Percentiles rank a stretch among this genome's conserved stretches.
Conservation (phyloP, 2,888 invertebrate species). For the Bugulina stolonifera region DNA sequence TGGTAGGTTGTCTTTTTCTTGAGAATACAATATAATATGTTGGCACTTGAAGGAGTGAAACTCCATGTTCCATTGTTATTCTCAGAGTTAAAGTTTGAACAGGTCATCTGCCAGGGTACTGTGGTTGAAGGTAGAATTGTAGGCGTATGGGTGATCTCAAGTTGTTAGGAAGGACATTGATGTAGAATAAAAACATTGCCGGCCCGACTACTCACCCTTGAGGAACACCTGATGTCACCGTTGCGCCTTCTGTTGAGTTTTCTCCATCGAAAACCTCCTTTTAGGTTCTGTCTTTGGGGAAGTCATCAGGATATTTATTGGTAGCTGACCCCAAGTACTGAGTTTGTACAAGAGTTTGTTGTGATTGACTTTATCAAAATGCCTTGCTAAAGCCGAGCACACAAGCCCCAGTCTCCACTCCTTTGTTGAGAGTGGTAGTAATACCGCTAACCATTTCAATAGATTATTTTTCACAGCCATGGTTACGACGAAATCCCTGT, state of each 20-base stretch:
- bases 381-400: conserved; percentile 5
- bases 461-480: neutral
- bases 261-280: neutral
- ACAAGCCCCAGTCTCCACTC: neutral
- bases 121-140: too few species aligned
- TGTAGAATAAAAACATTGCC: neutral
- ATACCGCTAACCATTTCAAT: neutral
- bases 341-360: conserved; percentile 2
- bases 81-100: neutral
- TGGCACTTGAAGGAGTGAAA: neutral
- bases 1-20: neutral
- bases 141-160: neutral
- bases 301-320: neutral
- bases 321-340: neutral
- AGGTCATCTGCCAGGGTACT: too few species aligned
- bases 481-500: neutral
- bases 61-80: neutral
- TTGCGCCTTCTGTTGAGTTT: neutral
- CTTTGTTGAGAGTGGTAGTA: neutral
- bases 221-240: conserved; percentile 10
- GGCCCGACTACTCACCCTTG: neutral
- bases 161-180: neutral
- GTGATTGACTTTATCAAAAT: conserved; percentile 9
- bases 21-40: conserved; percentile 4
- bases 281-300: neutral